Base-by-base conservation (phyloP, 2,888 invertebrate species). In the Cantharis nigra region DNA sequence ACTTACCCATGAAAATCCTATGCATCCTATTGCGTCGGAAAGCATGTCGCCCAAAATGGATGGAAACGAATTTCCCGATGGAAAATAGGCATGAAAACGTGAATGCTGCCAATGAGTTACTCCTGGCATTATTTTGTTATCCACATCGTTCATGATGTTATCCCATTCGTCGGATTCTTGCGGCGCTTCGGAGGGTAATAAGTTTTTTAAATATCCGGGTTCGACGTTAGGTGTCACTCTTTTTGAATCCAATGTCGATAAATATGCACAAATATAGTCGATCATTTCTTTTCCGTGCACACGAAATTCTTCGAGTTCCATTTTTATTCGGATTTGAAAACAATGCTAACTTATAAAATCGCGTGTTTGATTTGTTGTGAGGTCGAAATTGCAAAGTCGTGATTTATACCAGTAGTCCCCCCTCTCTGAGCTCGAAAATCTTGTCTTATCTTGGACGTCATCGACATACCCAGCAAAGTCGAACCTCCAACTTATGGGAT, bases 91-190 rank as follows among this genome's bases (percentile, higher is more conserved):
- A 88, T 99, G 98, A 89, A 99, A 99, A 77, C 97, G 91, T 0
- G 99, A 99, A 91, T 99, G 99, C 87, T 99, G 98, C 99, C 99
- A 99, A 88, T 99, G 97, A 0, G 98, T 98, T 70, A 97, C 95
- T 62, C 97, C 97, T 0, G 97, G 96, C 96, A 97, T 97, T 84
- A 97, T 97, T 89, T 96, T 96, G 77, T 92, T 91, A 87, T 98
- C 97, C 49, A 98, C 94, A 85, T 98, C 98, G 13, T 89, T 90
- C 95, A 98, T 97, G 80, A 98, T 97, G 72, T 91, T 90, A 72
- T 96, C 94, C 96, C 97, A 98, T 73, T 92, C 87, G 85, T 98
- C 97, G 0, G 96, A 94, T 67, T 95, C 91, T 65, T 92, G 89
- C 0, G 98, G 98, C 0, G 98, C 95, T 83, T 95, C 94, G 7